Evolutionary conservation across 2,888 invertebrate species (phyloP).

Genomic region (Nomada fucata): DNA sequence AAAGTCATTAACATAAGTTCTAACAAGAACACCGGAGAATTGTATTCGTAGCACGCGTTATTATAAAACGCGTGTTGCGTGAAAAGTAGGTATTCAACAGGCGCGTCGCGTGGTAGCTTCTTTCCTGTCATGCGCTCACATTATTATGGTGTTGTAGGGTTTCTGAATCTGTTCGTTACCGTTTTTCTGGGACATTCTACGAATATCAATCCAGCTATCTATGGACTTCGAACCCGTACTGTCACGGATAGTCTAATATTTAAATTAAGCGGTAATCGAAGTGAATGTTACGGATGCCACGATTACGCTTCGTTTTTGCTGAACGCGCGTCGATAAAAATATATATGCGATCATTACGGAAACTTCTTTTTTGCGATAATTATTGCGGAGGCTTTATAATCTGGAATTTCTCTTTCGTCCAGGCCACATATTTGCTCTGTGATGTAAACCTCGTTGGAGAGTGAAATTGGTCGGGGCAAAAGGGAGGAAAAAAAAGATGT

Average conservation of each 20-base stretch:
- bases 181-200: background rate
- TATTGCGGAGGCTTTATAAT: slow-evolving; percentile 26
- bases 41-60: slow-evolving; percentile 20
- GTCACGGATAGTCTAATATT: too few species aligned
- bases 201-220: background rate
- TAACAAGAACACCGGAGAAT: background rate
- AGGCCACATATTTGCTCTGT: slow-evolving; percentile 21
- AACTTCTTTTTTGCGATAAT: slow-evolving; percentile 13
- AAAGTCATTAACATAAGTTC: slow-evolving; percentile 3
- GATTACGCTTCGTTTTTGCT: background rate
- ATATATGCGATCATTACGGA: background rate
- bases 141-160: background rate
- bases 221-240: too few species aligned
- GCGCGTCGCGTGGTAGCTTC: background rate
- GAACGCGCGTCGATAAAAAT: too few species aligned
- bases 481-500: background rate
- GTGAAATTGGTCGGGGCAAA: slow-evolving; percentile 28
- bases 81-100: slow-evolving; percentile 11
- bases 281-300: too few species aligned
- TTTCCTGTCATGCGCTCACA: background rate
- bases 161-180: background rate
- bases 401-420: slow-evolving; percentile 45
- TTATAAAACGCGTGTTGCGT: slow-evolving; percentile 8
- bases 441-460: slow-evolving; percentile 16
- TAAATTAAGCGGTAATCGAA: too few species aligned